phyloP scores from a whole-genome alignment of 2,113 vertebrate genomes.

The Eubucco bourcierii region DNA sequence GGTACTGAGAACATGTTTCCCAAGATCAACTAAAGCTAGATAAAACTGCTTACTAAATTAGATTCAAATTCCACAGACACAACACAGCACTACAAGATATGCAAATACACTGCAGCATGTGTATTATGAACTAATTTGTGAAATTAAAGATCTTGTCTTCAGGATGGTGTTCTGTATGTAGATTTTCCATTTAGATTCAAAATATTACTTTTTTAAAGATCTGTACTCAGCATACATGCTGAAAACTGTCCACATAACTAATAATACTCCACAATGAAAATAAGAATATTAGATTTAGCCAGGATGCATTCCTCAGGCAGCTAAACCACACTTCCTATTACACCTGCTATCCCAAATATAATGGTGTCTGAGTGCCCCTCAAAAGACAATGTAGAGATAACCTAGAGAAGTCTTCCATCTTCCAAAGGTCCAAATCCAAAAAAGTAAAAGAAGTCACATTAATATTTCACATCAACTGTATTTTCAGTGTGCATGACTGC shows the following conservation, averaged over 20 bases:
- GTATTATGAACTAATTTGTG: background rate
- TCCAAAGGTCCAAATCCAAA: background rate
- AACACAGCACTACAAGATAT: background rate
- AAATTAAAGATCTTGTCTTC: background rate
- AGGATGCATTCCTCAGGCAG: background rate
- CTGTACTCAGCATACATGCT: background rate
- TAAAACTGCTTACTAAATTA: slow-evolving; percentile 28
- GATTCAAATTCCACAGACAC: background rate
- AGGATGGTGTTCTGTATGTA: background rate
- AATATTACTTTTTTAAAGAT: background rate
- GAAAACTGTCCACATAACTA: background rate
- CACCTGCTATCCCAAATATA: background rate
- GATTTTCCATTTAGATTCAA: background rate
- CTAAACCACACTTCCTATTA: background rate
- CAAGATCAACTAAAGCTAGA: background rate
- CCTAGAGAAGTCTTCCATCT: background rate
- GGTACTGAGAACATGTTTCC: background rate
- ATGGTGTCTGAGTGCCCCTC: background rate
- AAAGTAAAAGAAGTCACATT: background rate
- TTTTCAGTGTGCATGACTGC: background rate
- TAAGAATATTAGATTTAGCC: background rate
- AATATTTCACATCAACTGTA: background rate
- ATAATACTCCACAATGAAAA: background rate
- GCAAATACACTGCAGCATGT: background rate
- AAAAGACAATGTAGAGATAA: background rate